phyloP scores from a whole-genome alignment of 2,797 vertebrate genomes.

The Diglossa cyanea region DNA sequence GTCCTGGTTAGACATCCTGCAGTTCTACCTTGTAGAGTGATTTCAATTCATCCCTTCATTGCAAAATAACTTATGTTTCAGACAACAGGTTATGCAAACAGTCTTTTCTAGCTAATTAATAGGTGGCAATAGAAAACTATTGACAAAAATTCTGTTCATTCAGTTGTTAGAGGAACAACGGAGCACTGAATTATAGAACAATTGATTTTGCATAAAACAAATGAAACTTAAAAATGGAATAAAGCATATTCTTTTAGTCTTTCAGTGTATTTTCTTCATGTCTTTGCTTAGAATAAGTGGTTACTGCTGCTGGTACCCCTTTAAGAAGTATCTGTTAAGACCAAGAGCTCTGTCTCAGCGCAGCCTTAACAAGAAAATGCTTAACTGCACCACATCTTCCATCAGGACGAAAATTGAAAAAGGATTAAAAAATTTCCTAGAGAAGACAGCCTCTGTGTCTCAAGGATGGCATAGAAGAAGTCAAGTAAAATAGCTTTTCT shows the following conservation, averaged over 20 bases:
- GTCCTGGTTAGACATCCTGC: background rate
- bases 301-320: background rate
- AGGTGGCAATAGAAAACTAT: background rate
- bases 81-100: background rate
- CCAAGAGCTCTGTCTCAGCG: background rate
- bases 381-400: background rate
- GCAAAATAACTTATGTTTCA: background rate
- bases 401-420: background rate
- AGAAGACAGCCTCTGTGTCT: background rate
- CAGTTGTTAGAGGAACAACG: background rate
- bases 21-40: background rate
- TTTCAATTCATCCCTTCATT: background rate
- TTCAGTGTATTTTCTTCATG: background rate
- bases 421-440: background rate
- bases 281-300: background rate
- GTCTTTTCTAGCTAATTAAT: background rate
- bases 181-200: background rate
- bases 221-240: background rate
- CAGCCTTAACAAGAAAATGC: background rate
- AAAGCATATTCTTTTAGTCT: background rate
- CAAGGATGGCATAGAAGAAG: background rate
- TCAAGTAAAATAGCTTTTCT: background rate
- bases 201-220: background rate
- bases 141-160: background rate
- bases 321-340: background rate